Percentiles rank a stretch among this genome's conserved stretches.
These are phyloP conservation scores for Siphamia tubifer DNA, from an alignment of 2,113 vertebrate genomes.

Conservation along the genomic window DNA sequence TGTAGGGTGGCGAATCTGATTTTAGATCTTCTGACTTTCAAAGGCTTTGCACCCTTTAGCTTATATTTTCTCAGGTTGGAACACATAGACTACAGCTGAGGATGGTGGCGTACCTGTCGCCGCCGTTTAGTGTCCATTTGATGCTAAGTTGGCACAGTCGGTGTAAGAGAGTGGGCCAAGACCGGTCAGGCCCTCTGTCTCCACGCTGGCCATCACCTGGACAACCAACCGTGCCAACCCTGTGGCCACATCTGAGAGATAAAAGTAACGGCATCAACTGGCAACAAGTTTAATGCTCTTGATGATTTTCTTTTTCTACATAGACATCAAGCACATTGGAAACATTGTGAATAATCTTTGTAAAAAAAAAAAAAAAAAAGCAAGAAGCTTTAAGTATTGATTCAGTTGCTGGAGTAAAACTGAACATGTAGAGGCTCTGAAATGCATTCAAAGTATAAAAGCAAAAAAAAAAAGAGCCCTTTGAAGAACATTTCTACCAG, in stretches of 20 bases:
- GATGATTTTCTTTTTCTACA: background rate
- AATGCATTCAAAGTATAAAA: too few relatives aligned
- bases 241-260: conserved; percentile 47
- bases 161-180: conserved; percentile 65
- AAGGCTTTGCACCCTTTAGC: conserved; percentile 1
- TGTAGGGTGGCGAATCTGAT: conserved; percentile 44
- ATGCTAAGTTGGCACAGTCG: conserved; percentile 67
- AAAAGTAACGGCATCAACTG: conserved; percentile 39
- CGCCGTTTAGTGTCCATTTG: conserved; percentile 60
- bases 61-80: conserved; percentile 23
- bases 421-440: too few relatives aligned
- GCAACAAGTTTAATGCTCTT: background rate
- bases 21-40: conserved; percentile 27
- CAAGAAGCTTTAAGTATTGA: too few relatives aligned
- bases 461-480: too few relatives aligned
- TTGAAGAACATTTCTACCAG: too few relatives aligned
- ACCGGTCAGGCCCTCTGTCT: conserved; percentile 69
- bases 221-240: conserved; percentile 58
- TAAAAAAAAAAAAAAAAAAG: too few relatives aligned
- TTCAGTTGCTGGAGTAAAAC: too few relatives aligned
- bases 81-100: conserved; percentile 8
- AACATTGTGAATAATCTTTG: too few relatives aligned
- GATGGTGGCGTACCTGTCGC: conserved; percentile 39
- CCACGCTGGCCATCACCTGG: conserved; percentile 64
- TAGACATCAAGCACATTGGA: background rate